Base-by-base conservation (phyloP, 2,113 vertebrate species). In the Gorsachius goisagi region DNA sequence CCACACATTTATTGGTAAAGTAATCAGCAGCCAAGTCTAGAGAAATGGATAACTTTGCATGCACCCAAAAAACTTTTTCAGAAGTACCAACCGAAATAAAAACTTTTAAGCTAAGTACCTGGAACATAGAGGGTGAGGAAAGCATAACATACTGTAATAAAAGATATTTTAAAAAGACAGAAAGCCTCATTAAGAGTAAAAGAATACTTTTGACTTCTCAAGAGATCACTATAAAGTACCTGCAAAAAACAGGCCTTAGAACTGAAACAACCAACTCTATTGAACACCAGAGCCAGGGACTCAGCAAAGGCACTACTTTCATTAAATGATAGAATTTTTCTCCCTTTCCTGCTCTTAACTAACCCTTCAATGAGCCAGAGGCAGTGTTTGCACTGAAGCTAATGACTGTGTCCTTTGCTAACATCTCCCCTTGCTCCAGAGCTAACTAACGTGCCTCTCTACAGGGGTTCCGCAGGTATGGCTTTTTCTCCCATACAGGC, bases 161-260 rank as follows among this genome's bases (percentile, higher is more conserved):
- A 90, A 80, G 86, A 95, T 83, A 96, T 7, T n/a, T 88, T 69
- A 93, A 90, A 90, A 81, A 86, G 85, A 53, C 39, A 77, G 67
- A 88, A 96, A 93, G 83, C 15, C 75, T 90, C 67, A 90, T 79
- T 68, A 85, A 52, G 27, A 85, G 67, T 30, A 39, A 83, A 78
- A 76, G 49, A 91, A 69, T 56, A 69, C 27, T 85, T 49, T 0
- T 18, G 45, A 35, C 67, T 92, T 76, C 85, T 77, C 79, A 1
- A 71, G 90, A 89, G 67, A 69, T 69, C 72, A 18, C 19, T 74
- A 35, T 44, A 64, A 60, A 69, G 55, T 14, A 71, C 58, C 58
- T 76, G 55, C 55, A 88, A 64, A 76, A 59, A 49, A 67, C 37
- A 75, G 58, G 17, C 52, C 39, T 49, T 32, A 32, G 71, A 60